Evolutionary conservation across 2,113 vertebrate species (phyloP).

Genomic region (Theristicus caerulescens): DNA sequence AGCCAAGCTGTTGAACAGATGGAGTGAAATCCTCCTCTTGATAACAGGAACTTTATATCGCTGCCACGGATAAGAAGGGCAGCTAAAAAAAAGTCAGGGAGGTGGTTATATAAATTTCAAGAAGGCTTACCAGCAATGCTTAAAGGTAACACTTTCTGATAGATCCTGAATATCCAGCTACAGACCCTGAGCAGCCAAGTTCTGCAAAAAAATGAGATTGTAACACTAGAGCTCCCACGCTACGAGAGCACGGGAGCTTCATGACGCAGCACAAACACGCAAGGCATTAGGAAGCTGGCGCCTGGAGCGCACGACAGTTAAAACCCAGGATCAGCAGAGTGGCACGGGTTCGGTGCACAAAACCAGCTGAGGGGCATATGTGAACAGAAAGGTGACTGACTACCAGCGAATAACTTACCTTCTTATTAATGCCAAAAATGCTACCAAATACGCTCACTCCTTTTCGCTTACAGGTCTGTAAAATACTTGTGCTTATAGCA

Average conservation of each 20-base stretch:
- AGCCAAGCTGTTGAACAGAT: constrained; percentile 68
- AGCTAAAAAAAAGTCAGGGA: constrained; percentile 63
- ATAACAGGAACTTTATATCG: constrained; percentile 63
- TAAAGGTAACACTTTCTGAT: constrained; percentile 33
- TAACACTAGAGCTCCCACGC: background rate
- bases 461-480: background rate
- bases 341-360: background rate
- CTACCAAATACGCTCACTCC: background rate
- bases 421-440: background rate
- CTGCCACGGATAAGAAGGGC: constrained; percentile 61
- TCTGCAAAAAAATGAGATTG: background rate
- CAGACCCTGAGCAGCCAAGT: background rate
- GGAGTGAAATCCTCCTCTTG: constrained; percentile 67
- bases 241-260: background rate
- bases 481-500: background rate
- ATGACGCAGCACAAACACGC: background rate
- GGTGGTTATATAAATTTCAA: constrained; percentile 48
- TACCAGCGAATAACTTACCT: background rate
- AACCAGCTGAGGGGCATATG: background rate
- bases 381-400: background rate
- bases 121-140: constrained; percentile 7
- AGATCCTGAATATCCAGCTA: background rate
- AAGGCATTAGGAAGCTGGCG: background rate
- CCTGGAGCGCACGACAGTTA: background rate
- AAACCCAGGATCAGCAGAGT: background rate